Base-by-base conservation (phyloP, 2,113 vertebrate genomes). In the Seriola quinqueradiata region DNA sequence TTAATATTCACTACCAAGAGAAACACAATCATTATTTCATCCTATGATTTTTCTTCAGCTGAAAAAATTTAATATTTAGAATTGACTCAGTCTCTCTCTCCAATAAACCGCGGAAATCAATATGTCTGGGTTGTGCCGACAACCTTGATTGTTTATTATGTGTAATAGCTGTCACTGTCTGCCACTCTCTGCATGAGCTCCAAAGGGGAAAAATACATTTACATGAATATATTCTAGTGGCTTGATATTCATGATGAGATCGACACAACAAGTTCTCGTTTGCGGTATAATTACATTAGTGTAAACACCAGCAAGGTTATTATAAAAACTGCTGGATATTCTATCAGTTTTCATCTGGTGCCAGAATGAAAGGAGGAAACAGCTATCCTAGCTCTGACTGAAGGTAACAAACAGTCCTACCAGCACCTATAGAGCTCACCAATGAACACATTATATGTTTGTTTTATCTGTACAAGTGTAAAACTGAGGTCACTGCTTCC, bases 141-240 rank as follows among this genome's bases (percentile, higher is more conserved):
- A 28, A 28, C 28, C 28, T 28, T 48, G n/a, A 58, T 64, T 82
- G 76, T 64, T 77, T 38, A 81, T 60, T 72, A 46, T 8, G 34
- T 44, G 2, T 63, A 19, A 70, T 28, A 50, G 23, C 16, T 42
- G n/a, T 63, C 28, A 60, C 28, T 55, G 10, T 32, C 32, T 57
- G 36, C 5, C 16, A 40, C 21, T 38, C 42, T 44, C 19, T 70
- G 68, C n/a, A 68, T 4, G 5, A 10, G 23, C 36, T 60, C 14
- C 32, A 25, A 36, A 10, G 19, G 19, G 13, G 9, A 54, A 54
- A 54, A 54, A 52, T 17, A 21, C 17, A 52, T 52, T 52, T 52
- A 52, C 4, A 54, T 54, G 2, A 54, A 40, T 4, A 40, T 13
- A 63, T 65, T 65, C 38, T 8, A 65, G 38, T 65, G 63, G 9